Evolutionary conservation across 2,797 vertebrate species (phyloP).

Genomic region (Labeo calbasu): DNA sequence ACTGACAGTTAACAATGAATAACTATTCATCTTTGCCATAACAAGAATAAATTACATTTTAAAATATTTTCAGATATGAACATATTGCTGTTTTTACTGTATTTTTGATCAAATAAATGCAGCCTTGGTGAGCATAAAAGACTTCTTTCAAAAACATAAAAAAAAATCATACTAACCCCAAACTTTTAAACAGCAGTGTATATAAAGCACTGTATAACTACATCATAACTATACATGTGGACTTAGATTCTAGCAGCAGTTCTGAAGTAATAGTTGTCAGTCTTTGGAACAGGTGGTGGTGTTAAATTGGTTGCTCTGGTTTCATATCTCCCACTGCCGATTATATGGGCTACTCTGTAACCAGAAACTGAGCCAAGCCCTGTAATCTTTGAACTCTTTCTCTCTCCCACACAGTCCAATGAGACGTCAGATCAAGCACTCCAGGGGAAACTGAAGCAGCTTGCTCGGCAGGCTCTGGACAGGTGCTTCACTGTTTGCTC

Average conservation of each 20-base stretch:
- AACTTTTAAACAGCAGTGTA: neutral
- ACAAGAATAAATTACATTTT: neutral
- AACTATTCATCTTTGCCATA: neutral
- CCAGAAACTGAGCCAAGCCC: conserved; percentile 7
- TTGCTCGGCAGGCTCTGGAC: conserved; percentile 93
- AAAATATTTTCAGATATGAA: neutral
- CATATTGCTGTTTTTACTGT: neutral
- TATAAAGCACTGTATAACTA: neutral
- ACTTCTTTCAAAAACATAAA: neutral
- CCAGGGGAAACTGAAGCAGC: conserved; percentile 93
- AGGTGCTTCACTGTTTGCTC: conserved; percentile 75
- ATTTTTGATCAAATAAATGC: neutral
- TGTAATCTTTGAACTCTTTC: conserved; percentile 22
- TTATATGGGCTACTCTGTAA: conserved; percentile 38
- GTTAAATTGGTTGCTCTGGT: neutral
- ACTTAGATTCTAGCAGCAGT: neutral
- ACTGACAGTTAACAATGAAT: neutral
- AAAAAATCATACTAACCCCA: neutral
- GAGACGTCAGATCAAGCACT: conserved; percentile 91
- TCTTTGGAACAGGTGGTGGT: conserved; percentile 28
- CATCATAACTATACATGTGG: neutral
- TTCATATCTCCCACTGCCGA: conserved; percentile 13
- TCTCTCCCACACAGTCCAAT: conserved; percentile 79
- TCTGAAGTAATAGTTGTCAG: neutral
- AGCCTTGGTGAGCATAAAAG: neutral